A percentile compares a stretch with the other conserved stretches of the same genome.
phyloP scores from a whole-genome alignment of 2,113 vertebrate species.

The Hassar affinis region DNA sequence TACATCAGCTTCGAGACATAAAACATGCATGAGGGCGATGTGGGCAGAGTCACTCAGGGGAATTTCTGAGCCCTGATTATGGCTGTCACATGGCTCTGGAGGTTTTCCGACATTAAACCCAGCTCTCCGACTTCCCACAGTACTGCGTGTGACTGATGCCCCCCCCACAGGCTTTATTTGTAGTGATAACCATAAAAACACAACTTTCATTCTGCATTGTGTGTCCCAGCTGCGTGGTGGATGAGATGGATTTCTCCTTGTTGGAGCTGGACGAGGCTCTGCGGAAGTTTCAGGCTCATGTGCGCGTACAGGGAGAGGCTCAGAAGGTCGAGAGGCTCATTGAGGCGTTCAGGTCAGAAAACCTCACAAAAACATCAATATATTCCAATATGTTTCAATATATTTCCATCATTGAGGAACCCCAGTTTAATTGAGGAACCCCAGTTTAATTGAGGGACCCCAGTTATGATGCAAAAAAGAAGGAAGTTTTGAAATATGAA shows the following conservation, averaged over 20 bases:
- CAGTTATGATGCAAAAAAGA: no score
- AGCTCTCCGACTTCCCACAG: not conserved
- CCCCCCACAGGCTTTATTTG: not conserved
- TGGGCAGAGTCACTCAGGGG: not conserved
- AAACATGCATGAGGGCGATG: not conserved
- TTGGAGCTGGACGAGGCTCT: constrained; percentile 97
- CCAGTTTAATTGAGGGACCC: no score
- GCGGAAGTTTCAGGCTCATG: constrained; percentile 96
- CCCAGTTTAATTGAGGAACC: no score
- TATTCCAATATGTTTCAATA: no score
- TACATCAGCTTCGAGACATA: not conserved
- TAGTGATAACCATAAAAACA: not conserved
- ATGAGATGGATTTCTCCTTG: constrained; percentile 97
- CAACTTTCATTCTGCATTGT: not conserved
- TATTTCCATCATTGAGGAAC: no score
- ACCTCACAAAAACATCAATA: not conserved
- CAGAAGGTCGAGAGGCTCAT: constrained; percentile 99
- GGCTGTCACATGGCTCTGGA: not conserved
- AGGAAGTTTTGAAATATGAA: no score
- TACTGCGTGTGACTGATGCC: not conserved
- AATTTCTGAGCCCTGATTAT: not conserved
- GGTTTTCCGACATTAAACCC: not conserved
- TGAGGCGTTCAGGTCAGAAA: constrained; percentile 94
- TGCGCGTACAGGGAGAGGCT: constrained; percentile 94
- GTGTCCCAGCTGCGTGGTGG: constrained; percentile 87